Percentiles rank a stretch among this genome's conserved stretches.
Evolutionary conservation across 2,113 vertebrate genomes (phyloP).

Genomic region (Hemicordylus capensis): DNA sequence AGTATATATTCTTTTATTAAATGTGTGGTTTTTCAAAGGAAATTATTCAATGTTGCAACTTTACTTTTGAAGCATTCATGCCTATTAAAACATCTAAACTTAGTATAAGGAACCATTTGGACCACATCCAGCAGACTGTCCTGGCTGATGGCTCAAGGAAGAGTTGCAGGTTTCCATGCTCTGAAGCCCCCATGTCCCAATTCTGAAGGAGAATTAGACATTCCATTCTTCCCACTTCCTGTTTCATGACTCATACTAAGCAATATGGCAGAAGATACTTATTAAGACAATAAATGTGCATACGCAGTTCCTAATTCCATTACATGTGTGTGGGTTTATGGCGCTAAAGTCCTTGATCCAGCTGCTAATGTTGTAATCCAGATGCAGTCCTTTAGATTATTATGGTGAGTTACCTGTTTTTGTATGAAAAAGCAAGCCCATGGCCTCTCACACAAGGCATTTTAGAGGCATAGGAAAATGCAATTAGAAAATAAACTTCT

Average conservation of each 20-base stretch:
- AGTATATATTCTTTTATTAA: constrained; percentile 6
- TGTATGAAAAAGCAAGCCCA: not conserved
- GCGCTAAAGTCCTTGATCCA: not conserved
- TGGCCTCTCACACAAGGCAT: not conserved
- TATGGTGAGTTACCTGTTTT: not conserved
- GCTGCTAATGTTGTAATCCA: constrained; percentile 12
- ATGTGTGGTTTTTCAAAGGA: not conserved
- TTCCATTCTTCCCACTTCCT: constrained; percentile 70
- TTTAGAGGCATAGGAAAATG: too few species aligned
- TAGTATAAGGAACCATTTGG: constrained; percentile 25
- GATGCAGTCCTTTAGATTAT: not conserved
- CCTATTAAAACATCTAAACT: constrained; percentile 44
- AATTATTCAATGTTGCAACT: not conserved
- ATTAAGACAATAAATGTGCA: not conserved
- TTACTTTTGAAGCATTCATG: constrained; percentile 6
- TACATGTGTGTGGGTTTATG: rapidly evolving
- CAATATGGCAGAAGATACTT: not conserved
- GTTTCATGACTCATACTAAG: not conserved
- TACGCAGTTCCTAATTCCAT: not conserved
- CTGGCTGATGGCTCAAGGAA: constrained; percentile 17
- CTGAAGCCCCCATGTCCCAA: constrained; percentile 58
- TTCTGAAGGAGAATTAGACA: constrained; percentile 43
- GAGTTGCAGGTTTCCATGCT: constrained; percentile 68
- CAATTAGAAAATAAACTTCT: too few species aligned
- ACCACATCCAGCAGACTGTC: constrained; percentile 54